Evolutionary conservation across 1,140 invertebrate species (phyloP), one percentile per base, ranked within the genome.

Genomic region (Thereuonema tuberculata): DNA sequence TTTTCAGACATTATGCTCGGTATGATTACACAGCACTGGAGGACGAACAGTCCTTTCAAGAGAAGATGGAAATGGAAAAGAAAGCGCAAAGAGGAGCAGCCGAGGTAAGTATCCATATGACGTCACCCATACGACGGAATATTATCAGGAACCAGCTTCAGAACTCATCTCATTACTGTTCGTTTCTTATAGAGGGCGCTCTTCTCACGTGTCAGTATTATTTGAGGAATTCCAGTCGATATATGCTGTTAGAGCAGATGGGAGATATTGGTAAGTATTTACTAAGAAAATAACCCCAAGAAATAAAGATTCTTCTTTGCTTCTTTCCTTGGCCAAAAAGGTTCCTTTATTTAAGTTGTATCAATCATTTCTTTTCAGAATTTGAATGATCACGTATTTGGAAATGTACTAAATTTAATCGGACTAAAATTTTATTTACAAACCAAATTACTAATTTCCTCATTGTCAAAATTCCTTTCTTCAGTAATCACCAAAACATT

Each of bases 221-320:
- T 74, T 75, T 85, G 61, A 74, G 78, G 65, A 64, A 62, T 26
- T 78, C 74, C 64, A 74, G 80, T 2, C 77, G 89, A 63, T 92
- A 89, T 70, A 80, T 80, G 63, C 77, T 89, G 58, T 77, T 85
- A 58, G 81, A 84, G 49, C 84, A 87, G 66, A 76, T 91, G 57
- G 81, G 82, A 67, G 82, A 85, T 63, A 86, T 91, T 61, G 88
- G 80, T 81, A 72, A 50, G 21, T n/a, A n/a, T n/a, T n/a, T n/a
- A n/a, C n/a, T n/a, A n/a, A n/a, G n/a, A n/a, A n/a, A n/a, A n/a
- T n/a, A n/a, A n/a, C n/a, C n/a, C n/a, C n/a, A n/a, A n/a, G n/a
- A n/a, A n/a, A n/a, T n/a, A n/a, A n/a, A n/a, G n/a, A n/a, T n/a
- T n/a, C n/a, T n/a, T n/a, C n/a, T n/a, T n/a, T n/a, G n/a, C n/a